Base-by-base conservation (phyloP, 2,113 vertebrate species). In the Nibea albiflora region DNA sequence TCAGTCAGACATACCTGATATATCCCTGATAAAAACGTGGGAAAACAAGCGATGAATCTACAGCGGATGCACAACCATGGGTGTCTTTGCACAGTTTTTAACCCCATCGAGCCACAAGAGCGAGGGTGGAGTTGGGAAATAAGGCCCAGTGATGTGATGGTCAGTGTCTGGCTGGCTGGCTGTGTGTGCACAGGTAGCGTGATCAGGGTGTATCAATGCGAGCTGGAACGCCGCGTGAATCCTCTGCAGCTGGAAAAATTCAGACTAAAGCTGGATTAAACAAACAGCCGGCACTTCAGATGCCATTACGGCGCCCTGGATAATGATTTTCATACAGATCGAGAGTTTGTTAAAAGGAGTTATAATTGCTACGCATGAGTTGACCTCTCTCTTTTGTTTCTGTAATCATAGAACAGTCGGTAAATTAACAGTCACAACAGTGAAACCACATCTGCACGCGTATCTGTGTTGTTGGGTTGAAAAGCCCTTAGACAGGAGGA, bases 371-470 rank as follows among this genome's bases (percentile, higher is more conserved):
- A 54, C 57, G 44, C 24, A 47, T 46, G 28, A 57, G 16, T 58
- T n/a, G 50, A 19, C 53, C 47, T 3, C 12, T 0, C 52, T 75
- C 73, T 83, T 80, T 83, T 28, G 64, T 74, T 42, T 14, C 39
- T 61, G 71, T 81, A 76, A 83, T 83, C 64, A 76, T 5, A n/a
- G 67, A 73, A 67, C 28, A 39, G 28, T 22, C 61, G 66, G 77
- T 3, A 63, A 70, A 83, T 83, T 19, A 80, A 67, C 35, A 71
- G 68, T 67, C 76, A 73, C 70, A 76, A 71, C 73, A 70, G 65
- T 62, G 73, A 49, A 70, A 50, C 19, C 72, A 61, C 78, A 77
- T 78, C 66, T 50, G 75, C 31, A 50, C 28, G 54, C 19, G 6
- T 76, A 60, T 71, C 58, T 17, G 42, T 60, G 22, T 15, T 60